Base-by-base conservation (phyloP, 1,140 invertebrate genomes). In the Palaemon carinicauda region DNA sequence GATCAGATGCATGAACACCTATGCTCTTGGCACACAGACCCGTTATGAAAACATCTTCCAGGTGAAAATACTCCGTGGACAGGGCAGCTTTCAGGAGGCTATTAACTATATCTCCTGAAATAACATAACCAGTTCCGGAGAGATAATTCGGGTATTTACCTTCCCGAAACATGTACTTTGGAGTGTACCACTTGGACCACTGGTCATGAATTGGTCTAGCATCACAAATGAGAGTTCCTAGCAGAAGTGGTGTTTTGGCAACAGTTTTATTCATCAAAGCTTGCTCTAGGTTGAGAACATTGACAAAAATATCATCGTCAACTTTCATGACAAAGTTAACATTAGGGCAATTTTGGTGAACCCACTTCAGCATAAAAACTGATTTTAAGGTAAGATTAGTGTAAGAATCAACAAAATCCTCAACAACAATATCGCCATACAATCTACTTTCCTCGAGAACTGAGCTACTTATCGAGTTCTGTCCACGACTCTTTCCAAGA, bases 281-380 rank as follows among this genome's bases (percentile, higher is more conserved):
- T 88, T 93, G 93, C 24, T 93, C 93, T 80, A 96, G 91, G 91
- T 90, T 90, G 14, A 60, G 81, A 75, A 96, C 92, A 92, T 97
- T 97, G 65, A 97, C 96, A 90, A 97, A 97, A 96, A 97, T 97
- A 91, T 97, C 96, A 91, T 97, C 96, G 90, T 97, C 96, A 0
- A 96, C 96, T 92, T 98, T 97, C 54, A 97, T 92, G 77, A 97
- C 91, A 90, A 94, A 96, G 88, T 93, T 93, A 50, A 94, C 95
- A 74, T 93, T 93, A 17, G 94, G 93, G 91, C 96, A 98, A 90
- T 96, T 95, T 82, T 93, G 94, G 90, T 95, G 94, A 0, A 95
- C 93, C 96, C 83, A 89, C 91, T 97, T 96, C 71, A 97, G 91
- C 90, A 95, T 95, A 15, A 96, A 96, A 41, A 97, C 94, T 7